Conservation (phyloP, 1,140 invertebrate genomes). For the Cryptotermes secundus region DNA sequence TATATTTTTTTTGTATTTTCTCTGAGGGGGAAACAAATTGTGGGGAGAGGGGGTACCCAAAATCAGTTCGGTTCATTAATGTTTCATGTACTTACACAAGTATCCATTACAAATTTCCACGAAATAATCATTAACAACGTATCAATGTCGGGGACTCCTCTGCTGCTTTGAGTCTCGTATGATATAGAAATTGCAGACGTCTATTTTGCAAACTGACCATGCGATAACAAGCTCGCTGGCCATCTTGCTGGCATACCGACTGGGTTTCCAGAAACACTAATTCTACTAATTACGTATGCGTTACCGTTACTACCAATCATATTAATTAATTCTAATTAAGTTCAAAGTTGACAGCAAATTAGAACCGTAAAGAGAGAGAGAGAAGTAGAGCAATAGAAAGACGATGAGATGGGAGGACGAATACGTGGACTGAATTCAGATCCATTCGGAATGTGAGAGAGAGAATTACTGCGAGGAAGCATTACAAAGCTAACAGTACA, state of each 20-base stretch:
- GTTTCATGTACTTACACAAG: neutral
- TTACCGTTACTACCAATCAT: constrained; percentile 31
- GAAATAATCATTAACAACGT: neutral
- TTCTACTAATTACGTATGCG: constrained; percentile 32
- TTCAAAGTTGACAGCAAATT: constrained; percentile 35
- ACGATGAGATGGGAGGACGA: neutral
- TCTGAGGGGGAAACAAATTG: neutral
- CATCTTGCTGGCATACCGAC: constrained; percentile 1
- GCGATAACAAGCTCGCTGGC: constrained; percentile 22
- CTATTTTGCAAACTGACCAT: constrained; percentile 3
- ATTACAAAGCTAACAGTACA: neutral
- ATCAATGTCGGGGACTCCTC: neutral
- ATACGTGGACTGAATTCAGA: neutral
- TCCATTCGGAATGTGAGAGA: neutral
- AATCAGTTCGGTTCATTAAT: constrained; percentile 10
- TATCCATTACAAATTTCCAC: constrained; percentile 17
- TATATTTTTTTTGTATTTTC: neutral
- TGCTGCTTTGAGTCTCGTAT: neutral
- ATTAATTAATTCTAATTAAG: constrained; percentile 36
- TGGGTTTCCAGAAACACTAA: constrained; percentile 1
- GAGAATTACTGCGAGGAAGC: neutral
- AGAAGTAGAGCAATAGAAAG: neutral
- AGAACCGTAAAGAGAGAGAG: constrained; percentile 20
- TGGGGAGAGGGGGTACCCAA: neutral
- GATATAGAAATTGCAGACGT: neutral